Conservation (phyloP, 2,113 vertebrate species). For the Parotia lawesii region DNA sequence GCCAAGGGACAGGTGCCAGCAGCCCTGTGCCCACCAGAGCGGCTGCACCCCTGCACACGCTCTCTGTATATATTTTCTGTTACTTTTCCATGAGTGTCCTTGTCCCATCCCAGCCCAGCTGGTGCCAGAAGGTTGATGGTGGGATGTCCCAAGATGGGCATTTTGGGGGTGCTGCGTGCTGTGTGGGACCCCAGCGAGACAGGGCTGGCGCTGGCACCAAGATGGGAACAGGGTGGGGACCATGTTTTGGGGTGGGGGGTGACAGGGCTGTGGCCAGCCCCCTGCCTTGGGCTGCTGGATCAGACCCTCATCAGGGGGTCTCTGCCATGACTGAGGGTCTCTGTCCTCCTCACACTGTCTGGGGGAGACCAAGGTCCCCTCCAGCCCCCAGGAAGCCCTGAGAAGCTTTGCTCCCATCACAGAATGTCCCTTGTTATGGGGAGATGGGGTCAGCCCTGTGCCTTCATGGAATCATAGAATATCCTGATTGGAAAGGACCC, state of each 20-base stretch:
- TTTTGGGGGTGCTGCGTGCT: background rate
- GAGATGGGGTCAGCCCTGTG: background rate
- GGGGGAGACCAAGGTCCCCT: background rate
- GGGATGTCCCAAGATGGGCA: background rate
- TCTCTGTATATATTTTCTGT: background rate
- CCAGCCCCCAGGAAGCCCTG: accelerated
- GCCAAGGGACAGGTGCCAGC: background rate
- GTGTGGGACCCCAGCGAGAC: background rate
- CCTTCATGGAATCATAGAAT: background rate
- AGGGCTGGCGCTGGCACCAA: background rate
- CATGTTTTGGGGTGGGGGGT: accelerated
- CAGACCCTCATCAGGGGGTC: too few relatives aligned
- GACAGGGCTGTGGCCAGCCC: background rate
- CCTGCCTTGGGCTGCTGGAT: background rate
- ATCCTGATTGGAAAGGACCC: background rate
- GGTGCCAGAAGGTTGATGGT: background rate
- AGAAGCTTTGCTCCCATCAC: background rate
- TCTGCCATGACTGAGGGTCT: background rate
- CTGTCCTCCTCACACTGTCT: background rate
- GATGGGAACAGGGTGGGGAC: background rate
- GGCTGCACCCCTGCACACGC: background rate
- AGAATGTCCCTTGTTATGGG: background rate
- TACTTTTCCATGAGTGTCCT: background rate
- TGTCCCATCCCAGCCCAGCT: background rate
- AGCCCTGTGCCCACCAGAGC: accelerated